Percentiles rank a stretch among this genome's conserved stretches.
Evolutionary conservation across 2,113 vertebrate species (phyloP).

Genomic region (Peromyscus californicus): DNA sequence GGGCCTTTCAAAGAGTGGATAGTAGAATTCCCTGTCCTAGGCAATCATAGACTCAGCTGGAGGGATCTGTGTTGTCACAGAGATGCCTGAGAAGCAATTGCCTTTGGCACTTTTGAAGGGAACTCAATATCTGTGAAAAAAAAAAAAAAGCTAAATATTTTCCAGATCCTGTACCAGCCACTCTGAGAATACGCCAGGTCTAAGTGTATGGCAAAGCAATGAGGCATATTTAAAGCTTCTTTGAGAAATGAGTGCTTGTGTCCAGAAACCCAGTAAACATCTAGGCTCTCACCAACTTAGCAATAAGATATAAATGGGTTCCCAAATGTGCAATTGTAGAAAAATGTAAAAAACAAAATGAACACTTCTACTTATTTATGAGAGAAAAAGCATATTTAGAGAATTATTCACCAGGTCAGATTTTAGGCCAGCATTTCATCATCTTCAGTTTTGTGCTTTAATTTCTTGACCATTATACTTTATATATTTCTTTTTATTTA

Average conservation of each 20-base stretch:
- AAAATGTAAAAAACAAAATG: not conserved
- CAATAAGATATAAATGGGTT: not conserved
- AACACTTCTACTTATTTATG: slow-evolving; percentile 1
- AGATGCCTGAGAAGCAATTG: not conserved
- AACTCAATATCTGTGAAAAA: not conserved
- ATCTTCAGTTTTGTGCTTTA: not conserved
- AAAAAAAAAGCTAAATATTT: not conserved
- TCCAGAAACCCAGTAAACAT: slow-evolving; percentile 35
- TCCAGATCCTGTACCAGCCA: not conserved
- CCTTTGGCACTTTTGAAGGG: not conserved
- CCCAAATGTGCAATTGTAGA: not conserved
- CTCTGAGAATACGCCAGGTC: slow-evolving; percentile 16
- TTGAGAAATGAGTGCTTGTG: slow-evolving; percentile 21
- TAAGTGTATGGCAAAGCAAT: slow-evolving; percentile 41
- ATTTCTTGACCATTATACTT: not conserved
- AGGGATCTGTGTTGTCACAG: not conserved
- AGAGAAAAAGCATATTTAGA: slow-evolving; percentile 47
- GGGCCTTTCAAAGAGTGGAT: not conserved
- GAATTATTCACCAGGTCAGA: slow-evolving; percentile 23
- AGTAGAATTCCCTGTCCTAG: not conserved
- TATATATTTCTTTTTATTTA: not conserved
- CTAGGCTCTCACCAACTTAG: slow-evolving; percentile 3
- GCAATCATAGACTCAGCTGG: not conserved
- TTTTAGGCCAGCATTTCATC: slow-evolving; percentile 54
- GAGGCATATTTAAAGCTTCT: not conserved